phyloP scores from a whole-genome alignment of 2,797 vertebrate species.

The Selene dorsalis region DNA sequence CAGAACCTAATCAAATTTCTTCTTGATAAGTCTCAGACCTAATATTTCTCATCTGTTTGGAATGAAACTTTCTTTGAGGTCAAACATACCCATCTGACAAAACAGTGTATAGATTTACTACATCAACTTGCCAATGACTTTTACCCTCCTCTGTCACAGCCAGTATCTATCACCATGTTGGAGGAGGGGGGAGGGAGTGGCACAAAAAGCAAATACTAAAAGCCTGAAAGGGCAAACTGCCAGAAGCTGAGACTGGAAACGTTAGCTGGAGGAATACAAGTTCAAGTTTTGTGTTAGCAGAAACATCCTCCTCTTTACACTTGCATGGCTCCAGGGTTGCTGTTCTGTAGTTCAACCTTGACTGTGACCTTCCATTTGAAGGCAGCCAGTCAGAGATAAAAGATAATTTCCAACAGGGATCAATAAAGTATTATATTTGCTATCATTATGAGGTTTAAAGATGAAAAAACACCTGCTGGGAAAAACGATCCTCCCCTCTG shows the following conservation, averaged over 20 bases:
- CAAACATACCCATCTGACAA: conserved; percentile 7
- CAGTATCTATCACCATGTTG: background rate
- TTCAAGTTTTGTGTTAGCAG: conserved; percentile 10
- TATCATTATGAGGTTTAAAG: conserved; percentile 7
- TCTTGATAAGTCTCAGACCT: conserved; percentile 30
- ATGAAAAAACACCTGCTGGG: conserved; percentile 21
- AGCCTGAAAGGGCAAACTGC: conserved; percentile 3
- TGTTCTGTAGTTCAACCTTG: conserved; percentile 17
- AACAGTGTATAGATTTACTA: conserved; percentile 26
- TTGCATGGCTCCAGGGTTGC: background rate
- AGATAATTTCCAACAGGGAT: conserved; percentile 23
- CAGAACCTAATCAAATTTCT: conserved; percentile 45
- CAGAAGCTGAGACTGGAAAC: background rate
- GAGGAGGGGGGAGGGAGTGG: background rate
- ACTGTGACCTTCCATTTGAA: conserved; percentile 35
- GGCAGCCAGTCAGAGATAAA: background rate
- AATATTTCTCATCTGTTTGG: conserved; percentile 44
- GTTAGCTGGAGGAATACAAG: background rate
- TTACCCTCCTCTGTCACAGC: conserved; percentile 1
- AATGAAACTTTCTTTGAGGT: conserved; percentile 29
- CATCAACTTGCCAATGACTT: conserved; percentile 11
- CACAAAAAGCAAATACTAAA: conserved; percentile 1
- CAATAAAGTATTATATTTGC: conserved; percentile 32
- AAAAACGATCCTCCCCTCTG: background rate
- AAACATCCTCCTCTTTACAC: conserved; percentile 10